These are phyloP conservation scores for Phoeniculus purpureus DNA, from an alignment of 2,797 vertebrate species.

Conservation along the genomic window DNA sequence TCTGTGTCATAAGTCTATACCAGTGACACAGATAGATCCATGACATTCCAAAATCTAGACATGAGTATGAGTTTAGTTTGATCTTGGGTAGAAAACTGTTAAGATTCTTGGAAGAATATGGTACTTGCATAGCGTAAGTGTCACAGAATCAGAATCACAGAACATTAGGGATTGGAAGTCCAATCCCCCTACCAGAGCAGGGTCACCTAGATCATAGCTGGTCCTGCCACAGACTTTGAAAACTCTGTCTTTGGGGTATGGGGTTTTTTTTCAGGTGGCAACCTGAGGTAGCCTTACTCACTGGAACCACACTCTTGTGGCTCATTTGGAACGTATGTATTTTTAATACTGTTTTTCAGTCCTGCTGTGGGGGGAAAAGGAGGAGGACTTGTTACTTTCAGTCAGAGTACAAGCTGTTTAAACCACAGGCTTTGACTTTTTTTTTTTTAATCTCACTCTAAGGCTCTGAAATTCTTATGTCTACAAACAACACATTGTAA, in stretches of 20 bases:
- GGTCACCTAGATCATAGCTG: background rate
- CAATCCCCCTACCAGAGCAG: too few relatives aligned
- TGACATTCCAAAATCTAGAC: background rate
- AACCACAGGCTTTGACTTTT: background rate
- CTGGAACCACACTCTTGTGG: background rate
- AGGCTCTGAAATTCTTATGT: background rate
- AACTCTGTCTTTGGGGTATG: background rate
- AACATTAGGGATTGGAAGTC: too few relatives aligned
- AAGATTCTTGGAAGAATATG: background rate
- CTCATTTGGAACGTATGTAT: background rate
- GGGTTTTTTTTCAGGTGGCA: background rate
- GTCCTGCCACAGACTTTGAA: background rate
- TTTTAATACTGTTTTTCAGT: background rate
- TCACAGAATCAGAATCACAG: too few relatives aligned
- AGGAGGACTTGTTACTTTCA: background rate
- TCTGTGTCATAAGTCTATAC: background rate
- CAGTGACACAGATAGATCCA: background rate
- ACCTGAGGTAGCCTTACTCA: background rate
- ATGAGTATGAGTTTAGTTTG: background rate
- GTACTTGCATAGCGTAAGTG: background rate
- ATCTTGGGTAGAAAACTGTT: background rate
- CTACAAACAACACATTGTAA: background rate
- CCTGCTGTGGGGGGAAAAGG: background rate
- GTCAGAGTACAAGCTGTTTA: background rate
- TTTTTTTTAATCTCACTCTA: background rate